phyloP scores from a whole-genome alignment of 2,113 vertebrate species.

The Dipodomys stephensi region DNA sequence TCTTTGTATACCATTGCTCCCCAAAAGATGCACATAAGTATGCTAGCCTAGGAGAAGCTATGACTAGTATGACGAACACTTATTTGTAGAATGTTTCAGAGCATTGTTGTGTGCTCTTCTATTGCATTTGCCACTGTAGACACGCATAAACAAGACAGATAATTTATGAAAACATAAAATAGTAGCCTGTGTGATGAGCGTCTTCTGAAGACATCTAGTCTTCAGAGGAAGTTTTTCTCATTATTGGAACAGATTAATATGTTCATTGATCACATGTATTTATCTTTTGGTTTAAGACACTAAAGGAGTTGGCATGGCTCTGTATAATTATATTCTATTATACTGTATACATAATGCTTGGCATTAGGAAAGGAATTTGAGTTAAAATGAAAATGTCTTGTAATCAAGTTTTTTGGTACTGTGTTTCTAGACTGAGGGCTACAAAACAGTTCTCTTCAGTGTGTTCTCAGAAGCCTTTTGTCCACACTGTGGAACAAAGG shows the following conservation, averaged over 20 bases:
- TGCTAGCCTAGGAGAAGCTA: background rate
- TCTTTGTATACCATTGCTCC: background rate
- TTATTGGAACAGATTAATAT: background rate
- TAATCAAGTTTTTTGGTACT: constrained; percentile 4
- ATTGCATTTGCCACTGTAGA: background rate
- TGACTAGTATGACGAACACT: background rate
- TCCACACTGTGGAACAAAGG: background rate
- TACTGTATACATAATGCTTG: constrained; percentile 25
- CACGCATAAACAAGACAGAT: constrained; percentile 11
- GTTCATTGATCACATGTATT: background rate
- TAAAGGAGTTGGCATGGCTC: constrained; percentile 21
- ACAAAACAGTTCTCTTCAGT: background rate
- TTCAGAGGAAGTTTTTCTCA: constrained; percentile 19
- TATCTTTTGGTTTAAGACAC: constrained; percentile 30
- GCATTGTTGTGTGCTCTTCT: background rate
- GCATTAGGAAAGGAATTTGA: constrained; percentile 51
- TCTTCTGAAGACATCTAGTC: constrained; percentile 10
- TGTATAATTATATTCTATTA: constrained; percentile 35
- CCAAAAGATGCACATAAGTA: no score
- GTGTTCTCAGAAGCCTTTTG: background rate
- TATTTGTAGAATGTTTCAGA: background rate
- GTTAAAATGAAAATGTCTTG: constrained; percentile 32
- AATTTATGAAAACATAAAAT: constrained; percentile 5
- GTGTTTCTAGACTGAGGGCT: background rate
- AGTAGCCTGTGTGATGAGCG: background rate